Percentiles rank a stretch among this genome's conserved stretches.
Conservation (phyloP, 2,888 invertebrate species). For the Cephus spinipes region DNA sequence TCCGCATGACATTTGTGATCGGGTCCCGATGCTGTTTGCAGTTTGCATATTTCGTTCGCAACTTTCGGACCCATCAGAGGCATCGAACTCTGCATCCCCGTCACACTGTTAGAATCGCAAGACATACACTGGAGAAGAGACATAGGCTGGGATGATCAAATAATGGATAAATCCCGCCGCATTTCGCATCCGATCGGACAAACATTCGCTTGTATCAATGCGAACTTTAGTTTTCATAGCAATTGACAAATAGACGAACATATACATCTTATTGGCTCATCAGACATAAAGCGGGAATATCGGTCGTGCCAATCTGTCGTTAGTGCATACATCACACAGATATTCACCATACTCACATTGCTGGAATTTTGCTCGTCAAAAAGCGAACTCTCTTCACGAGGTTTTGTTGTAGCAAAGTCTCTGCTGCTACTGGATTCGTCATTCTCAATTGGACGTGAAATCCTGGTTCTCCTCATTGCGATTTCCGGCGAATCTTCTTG, state of each 20-base stretch:
- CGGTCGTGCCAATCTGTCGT: neutral
- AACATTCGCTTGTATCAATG: neutral
- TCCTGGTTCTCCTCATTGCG: neutral
- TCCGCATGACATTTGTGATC: neutral
- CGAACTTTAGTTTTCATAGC: neutral
- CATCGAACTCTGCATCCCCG: slow-evolving; percentile 61
- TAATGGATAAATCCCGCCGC: slow-evolving; percentile 15
- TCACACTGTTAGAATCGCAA: slow-evolving; percentile 65
- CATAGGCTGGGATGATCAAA: slow-evolving; percentile 42
- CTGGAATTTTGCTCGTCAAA: neutral
- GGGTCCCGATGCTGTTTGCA: neutral
- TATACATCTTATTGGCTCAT: neutral
- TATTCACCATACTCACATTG: neutral
- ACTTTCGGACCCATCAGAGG: slow-evolving; percentile 40
- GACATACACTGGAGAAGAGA: slow-evolving; percentile 56
- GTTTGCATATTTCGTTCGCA: neutral
- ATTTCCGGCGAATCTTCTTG: neutral
- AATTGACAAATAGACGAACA: neutral
- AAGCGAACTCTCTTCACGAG: neutral
- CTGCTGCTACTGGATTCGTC: neutral
- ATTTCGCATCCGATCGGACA: slow-evolving; percentile 7
- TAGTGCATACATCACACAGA: neutral
- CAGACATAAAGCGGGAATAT: neutral
- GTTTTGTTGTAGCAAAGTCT: neutral
- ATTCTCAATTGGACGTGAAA: neutral